Percentiles rank a stretch among this genome's conserved stretches.
Conservation (phyloP, 1,140 invertebrate genomes). For the Odontomachus brunneus region DNA sequence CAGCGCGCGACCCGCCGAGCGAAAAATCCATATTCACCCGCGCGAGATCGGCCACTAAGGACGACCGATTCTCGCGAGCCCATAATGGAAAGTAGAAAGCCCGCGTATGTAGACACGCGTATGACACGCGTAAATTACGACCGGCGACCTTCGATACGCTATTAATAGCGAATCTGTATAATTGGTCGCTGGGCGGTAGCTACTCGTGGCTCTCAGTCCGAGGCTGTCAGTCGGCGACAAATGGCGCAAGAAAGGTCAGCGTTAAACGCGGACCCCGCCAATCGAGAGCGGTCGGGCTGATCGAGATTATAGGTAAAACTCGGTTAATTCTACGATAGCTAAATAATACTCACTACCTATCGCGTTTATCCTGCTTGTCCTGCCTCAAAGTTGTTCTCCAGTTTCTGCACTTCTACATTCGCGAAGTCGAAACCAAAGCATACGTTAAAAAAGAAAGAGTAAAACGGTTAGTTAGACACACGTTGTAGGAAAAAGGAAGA, state of each 20-base stretch:
- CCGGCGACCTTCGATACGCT: constrained; percentile 49
- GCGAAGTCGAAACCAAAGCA: neutral
- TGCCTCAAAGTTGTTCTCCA: neutral
- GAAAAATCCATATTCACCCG: constrained; percentile 69
- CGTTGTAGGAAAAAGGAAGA: no score
- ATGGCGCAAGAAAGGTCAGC: neutral
- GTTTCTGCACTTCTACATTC: no score
- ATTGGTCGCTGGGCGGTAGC: constrained; percentile 31
- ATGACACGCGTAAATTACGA: constrained; percentile 6
- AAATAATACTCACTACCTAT: neutral
- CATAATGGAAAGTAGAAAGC: constrained; percentile 70
- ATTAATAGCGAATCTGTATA: constrained; percentile 34
- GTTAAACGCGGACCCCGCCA: neutral
- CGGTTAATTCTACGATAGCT: neutral
- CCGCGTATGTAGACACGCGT: neutral
- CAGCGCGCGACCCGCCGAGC: constrained; percentile 15
- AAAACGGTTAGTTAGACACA: no score
- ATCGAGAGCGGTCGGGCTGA: neutral
- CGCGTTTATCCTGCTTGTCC: neutral
- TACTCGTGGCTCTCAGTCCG: neutral
- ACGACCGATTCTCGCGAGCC: constrained; percentile 20
- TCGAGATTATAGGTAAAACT: constrained; percentile 14
- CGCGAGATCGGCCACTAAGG: constrained; percentile 41
- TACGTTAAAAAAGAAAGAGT: no score
- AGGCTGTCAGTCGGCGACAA: constrained; percentile 25